These are phyloP conservation scores for Chrysodeixis includens DNA, from an alignment of 2,888 invertebrate species.

Conservation along the genomic window DNA sequence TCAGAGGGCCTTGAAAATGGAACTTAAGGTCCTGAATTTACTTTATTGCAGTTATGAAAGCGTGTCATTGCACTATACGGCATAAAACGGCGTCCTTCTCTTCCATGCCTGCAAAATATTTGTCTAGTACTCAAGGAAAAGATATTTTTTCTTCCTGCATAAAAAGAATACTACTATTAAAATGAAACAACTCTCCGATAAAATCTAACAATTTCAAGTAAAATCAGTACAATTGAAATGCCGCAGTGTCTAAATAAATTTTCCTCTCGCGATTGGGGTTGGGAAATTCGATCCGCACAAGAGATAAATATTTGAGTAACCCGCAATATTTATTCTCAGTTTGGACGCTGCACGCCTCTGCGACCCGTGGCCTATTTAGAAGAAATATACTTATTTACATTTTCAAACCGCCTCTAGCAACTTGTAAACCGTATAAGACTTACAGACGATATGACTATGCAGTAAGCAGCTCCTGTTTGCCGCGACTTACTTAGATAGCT, in stretches of 20 bases:
- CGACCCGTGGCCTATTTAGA: background rate
- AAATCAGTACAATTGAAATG: background rate
- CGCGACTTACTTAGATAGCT: no score
- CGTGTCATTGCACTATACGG: no score
- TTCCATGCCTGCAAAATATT: no score
- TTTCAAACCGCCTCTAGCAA: background rate
- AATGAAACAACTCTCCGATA: background rate
- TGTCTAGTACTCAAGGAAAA: no score
- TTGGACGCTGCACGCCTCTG: background rate
- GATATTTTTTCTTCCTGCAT: no score
- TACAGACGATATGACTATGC: no score
- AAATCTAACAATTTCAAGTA: background rate
- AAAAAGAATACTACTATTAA: background rate
- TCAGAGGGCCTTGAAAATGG: no score
- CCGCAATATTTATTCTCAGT: background rate
- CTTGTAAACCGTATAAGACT: no score
- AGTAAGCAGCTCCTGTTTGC: no score
- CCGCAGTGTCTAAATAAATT: slow-evolving; percentile 1
- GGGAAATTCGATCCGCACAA: background rate
- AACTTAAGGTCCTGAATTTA: no score
- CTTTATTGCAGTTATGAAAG: no score
- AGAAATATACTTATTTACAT: background rate
- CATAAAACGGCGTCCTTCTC: no score
- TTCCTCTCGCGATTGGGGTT: background rate
- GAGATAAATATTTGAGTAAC: slow-evolving; percentile 2